Evolutionary conservation across 2,888 invertebrate genomes (phyloP).

Genomic region (Icerya purchasi): DNA sequence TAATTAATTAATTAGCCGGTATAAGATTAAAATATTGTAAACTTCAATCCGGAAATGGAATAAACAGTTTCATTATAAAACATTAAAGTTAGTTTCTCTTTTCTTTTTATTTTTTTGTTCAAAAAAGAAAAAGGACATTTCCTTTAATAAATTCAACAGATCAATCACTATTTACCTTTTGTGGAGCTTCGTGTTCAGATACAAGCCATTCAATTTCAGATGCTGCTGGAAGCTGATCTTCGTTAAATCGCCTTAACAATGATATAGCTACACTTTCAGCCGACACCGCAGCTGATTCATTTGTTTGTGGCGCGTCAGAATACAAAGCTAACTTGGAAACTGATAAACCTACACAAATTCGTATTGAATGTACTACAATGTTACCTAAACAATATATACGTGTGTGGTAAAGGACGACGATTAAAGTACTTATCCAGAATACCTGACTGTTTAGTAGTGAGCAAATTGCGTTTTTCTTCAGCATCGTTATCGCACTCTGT

Average conservation of each 20-base stretch:
- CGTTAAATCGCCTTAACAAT: conserved; percentile 47
- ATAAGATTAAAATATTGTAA: too few species aligned
- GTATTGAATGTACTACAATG: conserved; percentile 3
- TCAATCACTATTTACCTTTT: too few species aligned
- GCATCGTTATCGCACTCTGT: conserved; percentile 32
- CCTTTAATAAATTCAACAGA: too few species aligned
- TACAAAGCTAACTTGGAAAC: conserved; percentile 33
- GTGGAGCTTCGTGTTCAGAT: conserved; percentile 53
- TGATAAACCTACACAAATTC: conserved; percentile 30
- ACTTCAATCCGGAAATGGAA: too few species aligned
- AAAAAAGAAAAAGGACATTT: too few species aligned
- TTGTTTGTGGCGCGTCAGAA: conserved; percentile 26
- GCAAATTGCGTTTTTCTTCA: conserved; percentile 20
- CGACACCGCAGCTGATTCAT: conserved; percentile 21
- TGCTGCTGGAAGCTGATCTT: conserved; percentile 51
- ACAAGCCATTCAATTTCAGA: conserved; percentile 62
- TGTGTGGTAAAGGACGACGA: too few species aligned
- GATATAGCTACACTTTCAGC: conserved; percentile 62
- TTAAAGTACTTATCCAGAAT: too few species aligned
- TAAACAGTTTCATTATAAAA: too few species aligned
- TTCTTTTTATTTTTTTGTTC: too few species aligned
- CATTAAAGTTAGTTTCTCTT: too few species aligned
- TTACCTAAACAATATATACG: too few species aligned
- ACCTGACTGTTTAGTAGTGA: conserved; percentile 1
- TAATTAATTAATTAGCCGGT: too few species aligned